Evolutionary conservation across 1,140 invertebrate species (phyloP).

Genomic region (Subanguina moxae): DNA sequence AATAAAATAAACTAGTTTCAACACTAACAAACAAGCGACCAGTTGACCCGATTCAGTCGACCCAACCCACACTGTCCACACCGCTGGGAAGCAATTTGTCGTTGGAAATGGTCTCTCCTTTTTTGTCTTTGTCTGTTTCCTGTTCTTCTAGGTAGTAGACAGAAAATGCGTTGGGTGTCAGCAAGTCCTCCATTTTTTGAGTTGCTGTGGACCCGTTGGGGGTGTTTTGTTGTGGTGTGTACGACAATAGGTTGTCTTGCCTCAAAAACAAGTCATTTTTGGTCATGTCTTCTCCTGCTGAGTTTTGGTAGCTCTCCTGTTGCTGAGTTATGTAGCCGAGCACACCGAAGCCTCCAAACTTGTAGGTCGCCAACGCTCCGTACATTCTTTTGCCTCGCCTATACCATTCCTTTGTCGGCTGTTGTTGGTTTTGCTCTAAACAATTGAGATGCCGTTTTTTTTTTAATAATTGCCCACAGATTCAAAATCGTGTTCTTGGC

Average conservation of each 20-base stretch:
- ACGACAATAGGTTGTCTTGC: background rate
- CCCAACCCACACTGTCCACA: conserved; percentile 1
- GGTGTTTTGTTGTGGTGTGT: background rate
- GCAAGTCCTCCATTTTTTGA: background rate
- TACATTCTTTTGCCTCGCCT: background rate
- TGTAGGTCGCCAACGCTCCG: conserved; percentile 7
- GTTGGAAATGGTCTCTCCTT: background rate
- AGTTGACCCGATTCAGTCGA: background rate
- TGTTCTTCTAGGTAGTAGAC: background rate
- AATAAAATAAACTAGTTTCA: no score
- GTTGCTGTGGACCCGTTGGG: background rate
- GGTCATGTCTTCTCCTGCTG: background rate
- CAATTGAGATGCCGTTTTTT: no score
- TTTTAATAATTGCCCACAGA: background rate
- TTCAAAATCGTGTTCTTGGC: no score
- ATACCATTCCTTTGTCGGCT: background rate
- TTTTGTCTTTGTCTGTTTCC: background rate
- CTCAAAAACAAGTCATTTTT: background rate
- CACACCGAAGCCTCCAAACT: conserved; percentile 5
- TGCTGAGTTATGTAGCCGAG: background rate
- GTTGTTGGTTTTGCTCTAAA: no score
- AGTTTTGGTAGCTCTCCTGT: background rate
- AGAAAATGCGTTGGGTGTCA: background rate
- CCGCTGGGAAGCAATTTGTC: background rate
- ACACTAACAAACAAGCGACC: no score